Conservation (phyloP, 1,140 invertebrate species). For the Archegozetes longisetosus region DNA sequence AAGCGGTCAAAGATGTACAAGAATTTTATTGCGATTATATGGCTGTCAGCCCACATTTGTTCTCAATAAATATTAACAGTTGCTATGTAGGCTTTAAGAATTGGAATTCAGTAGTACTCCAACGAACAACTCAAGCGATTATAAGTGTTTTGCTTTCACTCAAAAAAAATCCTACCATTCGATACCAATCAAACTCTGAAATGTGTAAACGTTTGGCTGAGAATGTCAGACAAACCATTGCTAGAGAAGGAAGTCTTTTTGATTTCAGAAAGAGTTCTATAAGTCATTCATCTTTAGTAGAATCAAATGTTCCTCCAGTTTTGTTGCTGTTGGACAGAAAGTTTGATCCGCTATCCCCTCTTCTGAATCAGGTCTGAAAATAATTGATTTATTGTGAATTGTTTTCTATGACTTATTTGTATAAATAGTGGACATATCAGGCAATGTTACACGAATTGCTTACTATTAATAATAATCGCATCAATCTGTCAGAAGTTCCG, state of each 20-base stretch:
- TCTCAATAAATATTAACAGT: conserved; percentile 38
- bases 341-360: conserved; percentile 85
- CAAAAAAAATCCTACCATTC: conserved; percentile 73
- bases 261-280: conserved; percentile 48
- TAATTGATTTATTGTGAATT: neutral
- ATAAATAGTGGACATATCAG: conserved; percentile 94
- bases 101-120: conserved; percentile 56
- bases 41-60: conserved; percentile 75
- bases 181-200: conserved; percentile 76
- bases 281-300: neutral
- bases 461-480: conserved; percentile 84
- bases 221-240: conserved; percentile 57
- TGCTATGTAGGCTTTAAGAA: conserved; percentile 38
- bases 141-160: conserved; percentile 72
- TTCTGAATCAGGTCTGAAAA: conserved; percentile 60
- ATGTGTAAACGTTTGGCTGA: conserved; percentile 72
- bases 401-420: neutral
- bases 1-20: conserved; percentile 77
- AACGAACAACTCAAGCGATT: conserved; percentile 66
- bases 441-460: conserved; percentile 98
- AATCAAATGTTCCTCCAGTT: conserved; percentile 42
- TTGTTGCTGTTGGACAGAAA: conserved; percentile 74
- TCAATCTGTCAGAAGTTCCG: conserved; percentile 65
- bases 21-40: conserved; percentile 91
- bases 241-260: conserved; percentile 69